Percentiles rank a stretch among this genome's conserved stretches.
Evolutionary conservation across 2,888 invertebrate species (phyloP).

Genomic region (Yponomeuta cagnagella): DNA sequence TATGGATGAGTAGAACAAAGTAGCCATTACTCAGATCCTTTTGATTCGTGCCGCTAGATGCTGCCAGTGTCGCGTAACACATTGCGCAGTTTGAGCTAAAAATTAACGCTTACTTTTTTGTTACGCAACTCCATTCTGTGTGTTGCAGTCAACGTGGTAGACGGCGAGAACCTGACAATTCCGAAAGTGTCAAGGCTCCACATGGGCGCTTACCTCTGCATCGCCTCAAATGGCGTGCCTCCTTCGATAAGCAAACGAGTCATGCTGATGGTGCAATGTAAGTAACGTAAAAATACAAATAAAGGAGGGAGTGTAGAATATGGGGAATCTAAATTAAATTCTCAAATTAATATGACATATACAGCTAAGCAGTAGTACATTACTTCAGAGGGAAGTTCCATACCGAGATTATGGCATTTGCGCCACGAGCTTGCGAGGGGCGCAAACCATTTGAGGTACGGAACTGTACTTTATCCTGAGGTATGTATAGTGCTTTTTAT

Average conservation of each 20-base stretch:
- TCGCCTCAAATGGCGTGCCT: slow-evolving; percentile 94
- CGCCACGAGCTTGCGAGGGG: too few species aligned
- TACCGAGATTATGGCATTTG: too few species aligned
- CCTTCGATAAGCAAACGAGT: slow-evolving; percentile 92
- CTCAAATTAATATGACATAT: too few species aligned
- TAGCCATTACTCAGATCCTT: not conserved
- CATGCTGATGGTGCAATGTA: slow-evolving; percentile 88
- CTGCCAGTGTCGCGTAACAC: too few species aligned
- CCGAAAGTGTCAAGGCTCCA: slow-evolving; percentile 92
- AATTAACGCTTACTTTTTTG: not conserved
- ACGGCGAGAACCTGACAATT: slow-evolving; percentile 90
- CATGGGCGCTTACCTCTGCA: slow-evolving; percentile 95
- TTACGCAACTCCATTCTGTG: not conserved
- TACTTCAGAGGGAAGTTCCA: too few species aligned
- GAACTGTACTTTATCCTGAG: too few species aligned
- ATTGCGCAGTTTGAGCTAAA: too few species aligned
- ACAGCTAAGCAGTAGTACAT: too few species aligned
- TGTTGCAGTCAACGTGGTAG: slow-evolving; percentile 87
- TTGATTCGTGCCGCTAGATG: not conserved
- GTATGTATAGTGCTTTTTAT: too few species aligned
- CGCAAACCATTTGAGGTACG: too few species aligned
- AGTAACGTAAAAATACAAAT: slow-evolving; percentile 52
- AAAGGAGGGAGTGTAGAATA: not conserved
- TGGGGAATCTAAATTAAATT: too few species aligned
- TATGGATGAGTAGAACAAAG: not conserved